Conservation (phyloP, 2,797 vertebrate species). For the Ctenochaetus hawaiiensis region DNA sequence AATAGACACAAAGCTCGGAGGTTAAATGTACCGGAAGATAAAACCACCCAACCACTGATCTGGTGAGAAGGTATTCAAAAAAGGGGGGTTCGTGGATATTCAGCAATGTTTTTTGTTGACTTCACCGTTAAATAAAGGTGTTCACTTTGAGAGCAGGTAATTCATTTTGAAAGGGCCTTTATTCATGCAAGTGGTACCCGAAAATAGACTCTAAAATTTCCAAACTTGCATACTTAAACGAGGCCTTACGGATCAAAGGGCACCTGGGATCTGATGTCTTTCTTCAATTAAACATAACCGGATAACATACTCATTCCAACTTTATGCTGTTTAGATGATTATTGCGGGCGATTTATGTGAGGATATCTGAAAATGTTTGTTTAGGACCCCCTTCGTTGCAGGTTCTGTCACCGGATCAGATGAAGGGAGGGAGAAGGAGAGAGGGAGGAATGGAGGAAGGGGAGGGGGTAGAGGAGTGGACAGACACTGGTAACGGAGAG, state of each 20-base stretch:
- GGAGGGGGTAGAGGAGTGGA: constrained; percentile 74
- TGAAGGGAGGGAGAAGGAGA: constrained; percentile 51
- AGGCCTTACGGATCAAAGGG: not conserved
- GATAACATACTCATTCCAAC: not conserved
- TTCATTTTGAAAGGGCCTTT: constrained; percentile 3
- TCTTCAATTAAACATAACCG: not conserved
- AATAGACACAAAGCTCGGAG: not conserved
- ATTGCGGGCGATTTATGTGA: not conserved
- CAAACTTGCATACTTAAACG: not conserved
- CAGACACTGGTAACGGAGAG: constrained; percentile 80
- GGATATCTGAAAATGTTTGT: too few species aligned
- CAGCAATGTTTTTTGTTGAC: too few species aligned
- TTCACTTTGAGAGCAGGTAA: not conserved
- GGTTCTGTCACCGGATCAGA: constrained; percentile 51
- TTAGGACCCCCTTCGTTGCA: constrained; percentile 40
- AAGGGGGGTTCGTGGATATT: too few species aligned
- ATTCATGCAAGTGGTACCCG: not conserved
- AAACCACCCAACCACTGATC: not conserved
- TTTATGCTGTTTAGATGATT: not conserved
- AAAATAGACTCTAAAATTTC: too few species aligned
- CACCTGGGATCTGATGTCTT: not conserved
- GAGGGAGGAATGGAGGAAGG: constrained; percentile 38
- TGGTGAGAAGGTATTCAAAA: not conserved
- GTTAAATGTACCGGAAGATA: not conserved
- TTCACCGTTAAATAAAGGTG: constrained; percentile 4